Evolutionary conservation across 1,140 invertebrate genomes (phyloP).

Genomic region (Penaeus indicus): DNA sequence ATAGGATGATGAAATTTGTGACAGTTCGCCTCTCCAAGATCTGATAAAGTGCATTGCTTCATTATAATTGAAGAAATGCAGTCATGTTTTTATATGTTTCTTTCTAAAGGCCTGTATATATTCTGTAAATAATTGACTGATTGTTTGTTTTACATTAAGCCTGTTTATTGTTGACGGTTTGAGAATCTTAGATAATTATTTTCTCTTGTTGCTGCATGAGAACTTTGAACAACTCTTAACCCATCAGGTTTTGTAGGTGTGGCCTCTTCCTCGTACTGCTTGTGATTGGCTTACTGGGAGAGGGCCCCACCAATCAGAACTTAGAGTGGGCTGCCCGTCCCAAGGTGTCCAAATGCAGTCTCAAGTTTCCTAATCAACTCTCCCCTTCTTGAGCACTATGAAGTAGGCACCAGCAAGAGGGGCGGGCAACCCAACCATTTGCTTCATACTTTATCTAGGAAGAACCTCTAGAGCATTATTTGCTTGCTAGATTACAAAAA

Average conservation of each 20-base stretch:
- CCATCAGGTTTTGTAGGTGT: constrained; percentile 57
- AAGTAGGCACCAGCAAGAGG: constrained; percentile 33
- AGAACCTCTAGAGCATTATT: constrained; percentile 64
- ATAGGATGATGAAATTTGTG: constrained; percentile 58
- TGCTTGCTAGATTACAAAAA: constrained; percentile 65
- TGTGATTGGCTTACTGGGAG: constrained; percentile 15
- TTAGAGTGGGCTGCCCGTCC: constrained; percentile 59
- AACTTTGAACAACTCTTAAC: constrained; percentile 63
- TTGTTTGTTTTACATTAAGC: constrained; percentile 65
- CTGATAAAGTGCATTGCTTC: constrained; percentile 62
- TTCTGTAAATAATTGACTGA: constrained; percentile 63
- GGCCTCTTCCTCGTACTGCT: no score
- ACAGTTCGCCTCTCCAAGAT: constrained; percentile 62
- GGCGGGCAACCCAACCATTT: constrained; percentile 58
- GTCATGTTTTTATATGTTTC: constrained; percentile 63
- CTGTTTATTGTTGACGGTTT: constrained; percentile 66
- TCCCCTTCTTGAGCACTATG: constrained; percentile 47
- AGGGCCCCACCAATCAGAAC: constrained; percentile 54
- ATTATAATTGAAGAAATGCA: constrained; percentile 59
- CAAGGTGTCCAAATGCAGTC: constrained; percentile 48
- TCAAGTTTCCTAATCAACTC: constrained; percentile 55
- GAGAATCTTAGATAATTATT: constrained; percentile 65
- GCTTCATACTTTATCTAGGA: constrained; percentile 64
- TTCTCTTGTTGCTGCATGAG: constrained; percentile 64
- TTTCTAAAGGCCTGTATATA: constrained; percentile 61